Evolutionary conservation across 2,797 vertebrate species (phyloP), one percentile per base, ranked within the genome.

Genomic region (Schizopygopsis pylzovi): DNA sequence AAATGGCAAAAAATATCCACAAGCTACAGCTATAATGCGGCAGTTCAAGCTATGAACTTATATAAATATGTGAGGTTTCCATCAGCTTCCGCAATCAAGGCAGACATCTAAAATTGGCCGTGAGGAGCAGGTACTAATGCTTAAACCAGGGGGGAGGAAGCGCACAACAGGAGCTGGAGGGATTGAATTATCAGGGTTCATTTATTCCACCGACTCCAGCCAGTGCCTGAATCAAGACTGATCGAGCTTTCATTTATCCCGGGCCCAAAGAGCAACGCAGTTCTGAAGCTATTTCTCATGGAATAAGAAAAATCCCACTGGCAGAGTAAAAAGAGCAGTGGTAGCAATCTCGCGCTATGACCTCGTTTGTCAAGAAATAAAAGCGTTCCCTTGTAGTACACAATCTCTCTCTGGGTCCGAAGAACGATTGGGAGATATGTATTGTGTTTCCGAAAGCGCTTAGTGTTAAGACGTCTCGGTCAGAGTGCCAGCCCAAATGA

Each of bases 151-250:
- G 81, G 88, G 89, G 86, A 84, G 86, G 88, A 91, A 91, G 87
- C 87, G 89, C 90, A 86, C 90, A 89, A 89, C 91, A 89, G 85
- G 90, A 86, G 86, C 89, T 92, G 89, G 89, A 88, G 83, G 88
- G 91, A 90, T 78, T 90, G 90, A 91, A 92, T 93, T 88, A 93
- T 89, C 90, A 87, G 82, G 87, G 85, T 91, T 92, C 89, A 92
- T 92, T 93, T 92, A 91, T 92, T 92, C 90, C 87, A 89, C 87
- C 89, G 83, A 88, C 89, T 90, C 63, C 87, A 82, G 88, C 88
- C 86, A 91, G 90, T 87, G 84, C 87, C 85, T 43, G 88, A 92
- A 94, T 93, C 88, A 93, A 91, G 92, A 93, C 83, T 92, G 93
- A 94, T 91, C 88, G 90, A 81, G 76, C 88, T 86, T 84, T 89